Percentiles rank a stretch among this genome's conserved stretches.
Evolutionary conservation across 2,888 invertebrate genomes (phyloP).

Genomic region (Cheilosia vulpina): DNA sequence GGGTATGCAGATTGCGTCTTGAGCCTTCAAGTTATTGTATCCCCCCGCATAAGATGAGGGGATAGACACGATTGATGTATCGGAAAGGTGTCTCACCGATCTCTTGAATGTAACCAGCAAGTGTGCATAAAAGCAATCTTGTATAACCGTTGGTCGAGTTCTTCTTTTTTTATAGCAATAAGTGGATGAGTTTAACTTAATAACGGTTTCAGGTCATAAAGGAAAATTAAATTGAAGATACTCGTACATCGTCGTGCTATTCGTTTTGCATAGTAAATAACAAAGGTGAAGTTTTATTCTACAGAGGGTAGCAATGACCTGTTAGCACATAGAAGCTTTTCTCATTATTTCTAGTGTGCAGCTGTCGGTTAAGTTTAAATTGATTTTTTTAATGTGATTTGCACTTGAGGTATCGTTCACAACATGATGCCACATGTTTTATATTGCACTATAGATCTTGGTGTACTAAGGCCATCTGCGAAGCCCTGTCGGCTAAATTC

Average conservation of each 20-base stretch:
- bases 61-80: background rate
- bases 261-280: constrained; percentile 25
- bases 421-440: constrained; percentile 12
- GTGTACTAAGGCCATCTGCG: constrained; percentile 48
- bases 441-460: constrained; percentile 21
- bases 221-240: constrained; percentile 23
- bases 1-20: background rate
- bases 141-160: background rate
- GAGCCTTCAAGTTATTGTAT: constrained; percentile 8
- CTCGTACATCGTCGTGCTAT: constrained; percentile 5
- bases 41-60: background rate
- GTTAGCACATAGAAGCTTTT: background rate
- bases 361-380: constrained; percentile 51
- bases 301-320: constrained; percentile 6
- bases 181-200: background rate
- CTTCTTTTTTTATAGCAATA: background rate
- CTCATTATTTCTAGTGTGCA: constrained; percentile 10
- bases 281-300: background rate
- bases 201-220: constrained; percentile 30
- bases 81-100: constrained; percentile 3
- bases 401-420: constrained; percentile 55
- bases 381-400: constrained; percentile 56
- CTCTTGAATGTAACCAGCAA: background rate
- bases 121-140: constrained; percentile 24
- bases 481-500: background rate